Evolutionary conservation across 2,888 invertebrate genomes (phyloP), one percentile per base, ranked within the genome.

Genomic region (Erannis defoliaria): DNA sequence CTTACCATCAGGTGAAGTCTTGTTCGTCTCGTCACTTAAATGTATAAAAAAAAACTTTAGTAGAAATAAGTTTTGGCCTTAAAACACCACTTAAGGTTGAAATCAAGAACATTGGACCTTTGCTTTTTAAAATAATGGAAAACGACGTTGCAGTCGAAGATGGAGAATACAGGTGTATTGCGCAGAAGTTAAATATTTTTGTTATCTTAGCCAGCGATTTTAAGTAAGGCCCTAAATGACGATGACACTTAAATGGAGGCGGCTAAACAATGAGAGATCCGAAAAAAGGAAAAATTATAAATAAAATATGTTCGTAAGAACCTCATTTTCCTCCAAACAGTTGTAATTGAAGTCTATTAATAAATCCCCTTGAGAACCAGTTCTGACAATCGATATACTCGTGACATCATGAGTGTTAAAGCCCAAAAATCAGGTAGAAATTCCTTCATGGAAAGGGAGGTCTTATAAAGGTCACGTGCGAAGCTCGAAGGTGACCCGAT

Each of bases 401-500:
- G 58, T 70, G 68, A 70, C 63, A 42, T 71, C 58, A 60, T 48
- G 56, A 57, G 38, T 55, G 45, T 57, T 55, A 50, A 53, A 67
- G 62, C 66, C 74, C 56, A 76, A 76, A 73, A 68, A 72, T 73
- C 80, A 78, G 74, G 82, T 85, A 84, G 82, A 84, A 85, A 85
- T 86, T 82, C 80, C 76, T 75, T 66, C 70, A 78, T 84, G 77
- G 86, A 86, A 89, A 87, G 84, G 86, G 76, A 83, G 82, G 83
- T 84, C 80, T 78, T 37, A 56, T 70, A 85, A 85, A 89, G 90
- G 90, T 89, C 87, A 82, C 57, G 60, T 62, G 66, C 73, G 88
- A 89, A 89, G 89, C 87, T 84, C 73, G 88, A 89, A 89, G 89
- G 88, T 84, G 83, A 86, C 82, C 79, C 76, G 82, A 84, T 76